Evolutionary conservation across 2,888 invertebrate genomes (phyloP).

Genomic region (Hypolimnas misippus): DNA sequence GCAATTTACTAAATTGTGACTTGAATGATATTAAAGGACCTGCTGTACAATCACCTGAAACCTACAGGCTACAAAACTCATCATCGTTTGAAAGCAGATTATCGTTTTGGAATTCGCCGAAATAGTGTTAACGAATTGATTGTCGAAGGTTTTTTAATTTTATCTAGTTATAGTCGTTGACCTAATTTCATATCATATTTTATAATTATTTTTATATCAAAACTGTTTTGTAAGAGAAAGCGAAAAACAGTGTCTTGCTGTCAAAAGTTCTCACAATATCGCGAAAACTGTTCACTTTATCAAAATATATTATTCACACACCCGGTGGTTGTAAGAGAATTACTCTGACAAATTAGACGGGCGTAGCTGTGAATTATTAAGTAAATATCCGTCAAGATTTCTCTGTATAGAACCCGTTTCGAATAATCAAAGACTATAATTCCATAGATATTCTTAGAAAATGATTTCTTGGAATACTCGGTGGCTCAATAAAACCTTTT

Average conservation of each 20-base stretch:
- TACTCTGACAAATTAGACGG: conserved; percentile 15
- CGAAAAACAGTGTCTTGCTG: neutral
- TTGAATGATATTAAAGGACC: too few species aligned
- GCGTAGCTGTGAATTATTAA: conserved; percentile 19
- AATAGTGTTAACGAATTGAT: too few species aligned
- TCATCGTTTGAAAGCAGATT: too few species aligned
- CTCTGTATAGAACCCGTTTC: conserved; percentile 5
- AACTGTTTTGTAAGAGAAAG: neutral
- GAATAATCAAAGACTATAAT: conserved; percentile 8
- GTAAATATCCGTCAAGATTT: conserved; percentile 15
- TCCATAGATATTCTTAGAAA: neutral
- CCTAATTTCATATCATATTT: too few species aligned
- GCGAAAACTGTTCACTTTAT: neutral
- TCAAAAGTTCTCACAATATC: neutral
- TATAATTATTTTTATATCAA: neutral
- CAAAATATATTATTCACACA: neutral
- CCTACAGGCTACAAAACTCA: too few species aligned
- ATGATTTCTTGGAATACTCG: conserved; percentile 3
- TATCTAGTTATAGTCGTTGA: too few species aligned
- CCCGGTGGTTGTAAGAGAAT: neutral
- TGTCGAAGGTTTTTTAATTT: too few species aligned
- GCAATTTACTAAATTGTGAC: too few species aligned
- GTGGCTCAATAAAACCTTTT: neutral
- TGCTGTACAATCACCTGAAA: too few species aligned
- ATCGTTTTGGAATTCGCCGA: too few species aligned